Conservation (phyloP, 2,113 vertebrate genomes). For the Malurus elegans region DNA sequence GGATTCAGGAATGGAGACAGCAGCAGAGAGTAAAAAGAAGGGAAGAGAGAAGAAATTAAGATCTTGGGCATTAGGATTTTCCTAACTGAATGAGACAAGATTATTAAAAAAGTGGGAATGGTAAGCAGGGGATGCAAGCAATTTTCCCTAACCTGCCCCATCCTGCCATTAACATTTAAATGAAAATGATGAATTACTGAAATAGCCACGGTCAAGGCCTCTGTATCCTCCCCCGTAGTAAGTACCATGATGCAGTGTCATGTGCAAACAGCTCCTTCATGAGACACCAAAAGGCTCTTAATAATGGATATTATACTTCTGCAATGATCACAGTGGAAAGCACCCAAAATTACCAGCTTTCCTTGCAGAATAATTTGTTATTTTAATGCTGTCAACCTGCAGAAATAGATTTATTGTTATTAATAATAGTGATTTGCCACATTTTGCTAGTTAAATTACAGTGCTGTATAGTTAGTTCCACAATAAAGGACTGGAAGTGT, state of each 20-base stretch:
- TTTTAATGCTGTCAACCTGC: conserved; percentile 72
- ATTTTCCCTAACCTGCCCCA: background rate
- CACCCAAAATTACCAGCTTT: conserved; percentile 63
- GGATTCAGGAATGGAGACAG: background rate
- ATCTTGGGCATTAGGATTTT: background rate
- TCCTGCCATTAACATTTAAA: conserved; percentile 51
- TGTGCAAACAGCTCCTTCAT: conserved; percentile 48
- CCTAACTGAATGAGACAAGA: conserved; percentile 22
- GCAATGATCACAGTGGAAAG: conserved; percentile 57
- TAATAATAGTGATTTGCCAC: conserved; percentile 73
- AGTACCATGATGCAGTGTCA: conserved; percentile 39
- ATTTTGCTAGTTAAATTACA: conserved; percentile 74
- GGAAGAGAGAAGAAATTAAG: background rate
- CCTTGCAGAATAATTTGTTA: conserved; percentile 68
- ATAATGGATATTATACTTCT: conserved; percentile 71
- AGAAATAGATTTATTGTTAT: conserved; percentile 72
- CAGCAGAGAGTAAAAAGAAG: background rate
- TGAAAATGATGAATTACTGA: conserved; percentile 39
- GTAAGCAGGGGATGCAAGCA: background rate
- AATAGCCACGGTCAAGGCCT: conserved; percentile 12
- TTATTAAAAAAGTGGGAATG: background rate
- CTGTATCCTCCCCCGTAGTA: background rate
- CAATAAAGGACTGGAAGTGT: conserved; percentile 63
- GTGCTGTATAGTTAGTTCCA: conserved; percentile 70
- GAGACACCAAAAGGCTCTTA: conserved; percentile 63